Evolutionary conservation across 2,797 vertebrate genomes (phyloP), one percentile per base, ranked within the genome.

Genomic region (Allobates femoralis): DNA sequence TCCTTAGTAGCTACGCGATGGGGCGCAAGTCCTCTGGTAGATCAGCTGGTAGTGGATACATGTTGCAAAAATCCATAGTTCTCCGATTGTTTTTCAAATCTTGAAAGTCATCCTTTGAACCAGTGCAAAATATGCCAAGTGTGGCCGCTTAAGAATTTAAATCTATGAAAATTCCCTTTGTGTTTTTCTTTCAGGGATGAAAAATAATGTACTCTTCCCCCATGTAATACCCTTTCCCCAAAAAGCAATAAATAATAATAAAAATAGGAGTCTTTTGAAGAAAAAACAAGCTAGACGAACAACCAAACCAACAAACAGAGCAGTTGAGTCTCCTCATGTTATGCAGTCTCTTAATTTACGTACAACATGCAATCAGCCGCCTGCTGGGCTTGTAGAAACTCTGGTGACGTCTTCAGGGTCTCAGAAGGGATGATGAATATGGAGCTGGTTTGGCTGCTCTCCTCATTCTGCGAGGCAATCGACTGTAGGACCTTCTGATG

Each of bases 241-340:
- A 46, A 77, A 86, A 88, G 55, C 79, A 88, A 88, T 85, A 84
- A 88, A 88, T 88, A 85, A 85, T 80, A 85, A 46, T 83, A 77
- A 83, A 87, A 85, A 88, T 79, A 67, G 55, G 66, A 79, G 83
- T 88, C 83, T 26, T 56, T 66, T 88, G 32, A 81, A 88, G 78
- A 81, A 37, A 81, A 85, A 85, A 88, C 87, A 81, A 88, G 58
- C 77, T 76, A 85, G 67, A 88, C 78, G 62, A 75, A 75, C 82
- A 85, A 81, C 79, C 78, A 81, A 88, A 85, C 82, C 82, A 85
- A 84, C 83, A 81, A 77, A 86, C 69, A 87, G 82, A 87, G 83
- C 78, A 88, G 78, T 81, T 81, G 58, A 88, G 77, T 81, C 81
- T 88, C 85, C 85, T 85, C 67, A 75, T 67, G 26, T 81, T 62